Evolutionary conservation across 2,113 vertebrate genomes (phyloP).

Genomic region (Silurus glanis): DNA sequence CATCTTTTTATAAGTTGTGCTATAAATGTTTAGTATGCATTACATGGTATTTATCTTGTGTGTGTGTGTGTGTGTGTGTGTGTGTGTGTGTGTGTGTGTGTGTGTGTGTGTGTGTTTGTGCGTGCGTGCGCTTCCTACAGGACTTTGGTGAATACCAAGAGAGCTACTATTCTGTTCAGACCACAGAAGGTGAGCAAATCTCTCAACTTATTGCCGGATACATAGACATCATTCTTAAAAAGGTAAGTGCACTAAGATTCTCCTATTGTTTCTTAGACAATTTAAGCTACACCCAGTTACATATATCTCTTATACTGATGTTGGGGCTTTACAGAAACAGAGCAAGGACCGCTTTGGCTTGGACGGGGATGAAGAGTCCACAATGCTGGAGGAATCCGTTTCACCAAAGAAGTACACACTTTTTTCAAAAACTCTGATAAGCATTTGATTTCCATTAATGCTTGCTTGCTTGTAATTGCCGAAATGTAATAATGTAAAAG

Average conservation of each 20-base stretch:
- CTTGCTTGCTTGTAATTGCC: neutral
- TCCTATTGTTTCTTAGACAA: neutral
- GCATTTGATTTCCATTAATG: neutral
- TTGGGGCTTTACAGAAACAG: conserved; percentile 84
- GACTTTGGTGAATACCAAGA: conserved; percentile 99
- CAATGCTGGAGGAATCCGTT: conserved; percentile 97
- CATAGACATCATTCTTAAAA: conserved; percentile 98
- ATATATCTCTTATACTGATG: neutral
- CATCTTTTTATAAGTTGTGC: neutral
- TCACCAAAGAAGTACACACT: conserved; percentile 92
- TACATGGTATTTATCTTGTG: conserved; percentile 9
- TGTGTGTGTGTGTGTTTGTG: neutral
- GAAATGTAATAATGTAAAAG: neutral
- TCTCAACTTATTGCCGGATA: conserved; percentile 98
- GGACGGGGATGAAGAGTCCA: conserved; percentile 96
- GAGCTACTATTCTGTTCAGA: conserved; percentile 98
- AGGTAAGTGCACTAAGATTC: conserved; percentile 71
- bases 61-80: neutral
- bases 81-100: neutral
- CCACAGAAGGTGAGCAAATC: conserved; percentile 98
- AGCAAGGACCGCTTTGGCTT: conserved; percentile 98
- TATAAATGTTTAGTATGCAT: conserved; percentile 13
- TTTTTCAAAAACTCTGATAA: neutral
- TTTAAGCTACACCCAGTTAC: neutral
- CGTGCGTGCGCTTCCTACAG: conserved; percentile 62